Conservation (phyloP, 2,797 vertebrate genomes). For the Liparis tanakae region DNA sequence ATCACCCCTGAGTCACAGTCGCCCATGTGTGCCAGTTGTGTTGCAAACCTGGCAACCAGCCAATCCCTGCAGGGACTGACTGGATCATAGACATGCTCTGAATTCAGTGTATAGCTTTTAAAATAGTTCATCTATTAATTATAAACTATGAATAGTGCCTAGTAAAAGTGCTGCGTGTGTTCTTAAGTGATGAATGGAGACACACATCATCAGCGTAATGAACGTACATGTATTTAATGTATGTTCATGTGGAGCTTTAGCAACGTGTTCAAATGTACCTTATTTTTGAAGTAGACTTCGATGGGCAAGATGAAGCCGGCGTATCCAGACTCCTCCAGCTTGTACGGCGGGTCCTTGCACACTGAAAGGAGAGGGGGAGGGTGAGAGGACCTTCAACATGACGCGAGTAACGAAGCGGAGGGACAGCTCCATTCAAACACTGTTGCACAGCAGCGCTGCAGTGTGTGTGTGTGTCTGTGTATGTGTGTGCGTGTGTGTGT, state of each 20-base stretch:
- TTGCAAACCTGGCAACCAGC: neutral
- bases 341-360: conserved; percentile 98
- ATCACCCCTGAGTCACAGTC: too few species aligned
- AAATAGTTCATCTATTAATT: neutral
- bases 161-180: neutral
- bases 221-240: neutral
- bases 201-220: neutral
- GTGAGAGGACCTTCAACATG: conserved; percentile 13
- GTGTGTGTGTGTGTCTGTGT: neutral
- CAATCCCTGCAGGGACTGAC: too few species aligned
- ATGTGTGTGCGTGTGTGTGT: neutral
- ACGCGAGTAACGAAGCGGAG: conserved; percentile 9
- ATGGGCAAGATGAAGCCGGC: conserved; percentile 99
- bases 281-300: conserved; percentile 99
- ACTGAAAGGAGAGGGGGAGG: conserved; percentile 83
- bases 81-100: too few species aligned
- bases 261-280: conserved; percentile 80
- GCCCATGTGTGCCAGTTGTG: neutral
- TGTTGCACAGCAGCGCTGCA: neutral
- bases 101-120: neutral
- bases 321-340: conserved; percentile 99
- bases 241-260: neutral
- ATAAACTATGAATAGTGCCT: neutral
- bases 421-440: neutral
- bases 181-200: neutral